A percentile compares a stretch with the other conserved stretches of the same genome.
These are phyloP conservation scores for Dysidea cf. avara DNA, from an alignment of 37 sponge, comb jelly and placozoan genomes.

Conservation along the genomic window DNA sequence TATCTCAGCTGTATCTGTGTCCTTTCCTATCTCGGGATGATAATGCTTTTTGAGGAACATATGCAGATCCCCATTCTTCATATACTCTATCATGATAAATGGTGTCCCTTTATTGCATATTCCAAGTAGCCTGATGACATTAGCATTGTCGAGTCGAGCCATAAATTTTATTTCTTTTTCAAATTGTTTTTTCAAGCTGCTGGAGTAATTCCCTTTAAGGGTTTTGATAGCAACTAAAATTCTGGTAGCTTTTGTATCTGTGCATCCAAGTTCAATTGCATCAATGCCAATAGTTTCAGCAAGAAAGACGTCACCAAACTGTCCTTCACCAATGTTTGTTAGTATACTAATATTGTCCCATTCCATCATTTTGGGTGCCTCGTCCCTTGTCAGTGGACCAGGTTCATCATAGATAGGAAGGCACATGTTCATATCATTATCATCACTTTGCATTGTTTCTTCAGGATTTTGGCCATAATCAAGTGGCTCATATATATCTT, in stretches of 20 bases:
- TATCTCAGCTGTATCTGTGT: too few species aligned
- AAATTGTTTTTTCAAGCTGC: constrained; percentile 40
- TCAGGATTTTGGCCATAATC: too few species aligned
- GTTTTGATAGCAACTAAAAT: constrained; percentile 79
- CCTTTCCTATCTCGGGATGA: too few species aligned
- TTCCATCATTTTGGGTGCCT: too few species aligned
- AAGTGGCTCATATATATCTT: too few species aligned
- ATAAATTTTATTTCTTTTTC: constrained; percentile 76
- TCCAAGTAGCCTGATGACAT: too few species aligned
- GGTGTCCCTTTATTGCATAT: too few species aligned
- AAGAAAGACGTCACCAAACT: constrained; percentile 68
- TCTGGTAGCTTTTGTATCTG: constrained; percentile 38
- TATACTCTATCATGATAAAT: too few species aligned
- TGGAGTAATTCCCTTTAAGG: constrained; percentile 44
- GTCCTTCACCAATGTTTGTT: constrained; percentile 52
- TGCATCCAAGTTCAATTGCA: constrained; percentile 39
- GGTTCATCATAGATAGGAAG: constrained; percentile 8
- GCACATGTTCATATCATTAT: background rate
- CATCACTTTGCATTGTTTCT: background rate
- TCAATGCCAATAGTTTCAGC: constrained; percentile 53
- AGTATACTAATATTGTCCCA: constrained; percentile 28
- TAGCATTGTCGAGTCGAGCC: too few species aligned
- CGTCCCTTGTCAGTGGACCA: background rate
- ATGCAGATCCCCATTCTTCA: too few species aligned
- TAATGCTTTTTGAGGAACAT: too few species aligned